Conservation (phyloP, 2,797 vertebrate genomes). For the Pteropus rufus region DNA sequence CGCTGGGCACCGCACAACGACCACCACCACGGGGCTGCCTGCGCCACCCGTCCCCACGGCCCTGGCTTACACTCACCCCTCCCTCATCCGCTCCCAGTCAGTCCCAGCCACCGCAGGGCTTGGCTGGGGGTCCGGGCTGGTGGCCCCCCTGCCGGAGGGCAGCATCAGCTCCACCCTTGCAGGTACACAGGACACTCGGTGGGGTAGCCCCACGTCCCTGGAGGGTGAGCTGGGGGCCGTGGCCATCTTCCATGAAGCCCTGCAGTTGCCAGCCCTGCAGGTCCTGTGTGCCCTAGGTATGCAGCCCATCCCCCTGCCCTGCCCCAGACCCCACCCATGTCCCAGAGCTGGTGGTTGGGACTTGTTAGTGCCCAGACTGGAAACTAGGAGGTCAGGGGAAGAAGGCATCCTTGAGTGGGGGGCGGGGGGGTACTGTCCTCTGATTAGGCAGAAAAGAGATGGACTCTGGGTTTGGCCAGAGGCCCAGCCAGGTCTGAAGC, state of each 20-base stretch:
- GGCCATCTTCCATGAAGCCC: conserved; percentile 94
- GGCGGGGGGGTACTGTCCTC: not conserved
- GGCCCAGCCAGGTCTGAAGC: not conserved
- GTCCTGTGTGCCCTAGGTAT: conserved; percentile 87
- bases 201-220: conserved; percentile 95
- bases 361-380: not conserved
- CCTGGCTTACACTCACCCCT: conserved; percentile 80
- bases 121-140: conserved; percentile 75
- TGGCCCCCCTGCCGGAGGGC: conserved; percentile 80
- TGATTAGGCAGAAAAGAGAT: not conserved
- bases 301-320: not conserved
- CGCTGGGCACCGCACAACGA: conserved; percentile 95
- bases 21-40: conserved; percentile 81
- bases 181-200: conserved; percentile 94
- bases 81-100: conserved; percentile 92
- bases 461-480: not conserved
- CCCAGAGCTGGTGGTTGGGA: not conserved
- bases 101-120: conserved; percentile 89
- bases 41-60: conserved; percentile 66
- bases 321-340: not conserved
- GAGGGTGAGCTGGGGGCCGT: conserved; percentile 93
- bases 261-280: conserved; percentile 87
- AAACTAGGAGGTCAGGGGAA: not conserved
- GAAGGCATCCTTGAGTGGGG: not conserved
- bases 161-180: conserved; percentile 90